These are phyloP conservation scores for Halesus radiatus DNA, from an alignment of 1,140 invertebrate species.

Conservation along the genomic window DNA sequence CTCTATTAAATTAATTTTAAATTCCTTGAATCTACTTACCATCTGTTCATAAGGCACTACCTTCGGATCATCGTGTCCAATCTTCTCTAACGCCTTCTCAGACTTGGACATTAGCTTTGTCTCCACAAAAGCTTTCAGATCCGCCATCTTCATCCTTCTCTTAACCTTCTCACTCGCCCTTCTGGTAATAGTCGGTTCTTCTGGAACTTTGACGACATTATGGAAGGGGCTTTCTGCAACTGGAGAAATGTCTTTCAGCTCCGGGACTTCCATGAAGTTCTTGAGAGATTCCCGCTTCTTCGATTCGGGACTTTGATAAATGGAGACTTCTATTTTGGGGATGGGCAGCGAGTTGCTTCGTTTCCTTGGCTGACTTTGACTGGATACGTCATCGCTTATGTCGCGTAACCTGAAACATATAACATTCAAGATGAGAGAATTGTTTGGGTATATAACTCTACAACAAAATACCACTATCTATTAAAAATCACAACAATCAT, in stretches of 20 bases:
- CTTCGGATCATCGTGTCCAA: slow-evolving; percentile 83
- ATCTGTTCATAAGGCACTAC: slow-evolving; percentile 66
- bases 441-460: not conserved
- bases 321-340: slow-evolving; percentile 90
- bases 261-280: slow-evolving; percentile 83
- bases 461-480: too few species aligned
- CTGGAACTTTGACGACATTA: slow-evolving; percentile 67
- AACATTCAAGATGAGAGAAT: not conserved
- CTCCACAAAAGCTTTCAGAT: slow-evolving; percentile 90
- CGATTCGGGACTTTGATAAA: slow-evolving; percentile 83
- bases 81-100: slow-evolving; percentile 91
- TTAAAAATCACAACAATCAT: too few species aligned
- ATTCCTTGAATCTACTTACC: slow-evolving; percentile 60
- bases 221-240: slow-evolving; percentile 65
- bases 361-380: slow-evolving; percentile 81
- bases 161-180: slow-evolving; percentile 85
- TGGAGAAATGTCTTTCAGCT: slow-evolving; percentile 75
- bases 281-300: slow-evolving; percentile 79
- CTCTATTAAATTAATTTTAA: too few species aligned
- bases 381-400: slow-evolving; percentile 83
- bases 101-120: slow-evolving; percentile 92
- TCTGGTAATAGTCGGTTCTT: slow-evolving; percentile 72
- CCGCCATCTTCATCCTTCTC: slow-evolving; percentile 90
- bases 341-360: slow-evolving; percentile 94
- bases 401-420: slow-evolving; percentile 76